phyloP scores from a whole-genome alignment of 2,797 vertebrate genomes.

The Decapterus maruadsi region DNA sequence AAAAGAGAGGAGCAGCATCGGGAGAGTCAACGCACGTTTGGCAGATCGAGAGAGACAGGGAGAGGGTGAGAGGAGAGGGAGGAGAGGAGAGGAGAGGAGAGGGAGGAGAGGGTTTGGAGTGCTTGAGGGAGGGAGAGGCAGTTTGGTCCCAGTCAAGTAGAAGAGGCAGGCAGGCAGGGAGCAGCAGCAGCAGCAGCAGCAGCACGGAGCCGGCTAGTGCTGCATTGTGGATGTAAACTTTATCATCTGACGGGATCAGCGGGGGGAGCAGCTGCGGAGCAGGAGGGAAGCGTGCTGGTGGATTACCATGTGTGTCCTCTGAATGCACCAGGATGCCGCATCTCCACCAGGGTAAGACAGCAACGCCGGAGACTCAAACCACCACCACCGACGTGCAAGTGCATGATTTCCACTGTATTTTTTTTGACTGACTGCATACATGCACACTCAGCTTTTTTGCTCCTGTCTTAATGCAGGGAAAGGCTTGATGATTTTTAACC shows the following conservation, averaged over 20 bases:
- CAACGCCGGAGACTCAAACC: too few relatives aligned
- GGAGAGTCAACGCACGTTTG: conserved; percentile 58
- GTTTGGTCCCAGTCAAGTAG: conserved; percentile 43
- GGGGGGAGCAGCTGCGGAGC: conserved; percentile 67
- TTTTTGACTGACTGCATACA: not conserved
- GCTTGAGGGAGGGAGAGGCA: conserved; percentile 36
- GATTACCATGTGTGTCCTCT: conserved; percentile 81
- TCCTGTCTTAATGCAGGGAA: not conserved
- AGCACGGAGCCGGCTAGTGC: conserved; percentile 35
- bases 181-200: not conserved
- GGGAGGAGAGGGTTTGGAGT: not conserved
- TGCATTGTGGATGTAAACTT: conserved; percentile 87
- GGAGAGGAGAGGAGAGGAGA: conserved; percentile 25
- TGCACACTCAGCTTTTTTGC: conserved; percentile 17
- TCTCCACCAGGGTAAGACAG: conserved; percentile 85
- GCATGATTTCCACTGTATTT: not conserved
- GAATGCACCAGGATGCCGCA: conserved; percentile 86
- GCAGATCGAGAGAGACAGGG: conserved; percentile 57
- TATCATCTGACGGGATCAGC: conserved; percentile 72
- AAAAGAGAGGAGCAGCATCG: conserved; percentile 26
- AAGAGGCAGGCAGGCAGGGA: conserved; percentile 7
- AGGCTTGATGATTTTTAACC: not conserved
- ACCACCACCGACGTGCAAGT: not conserved
- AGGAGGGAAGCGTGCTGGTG: conserved; percentile 64
- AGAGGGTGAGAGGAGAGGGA: conserved; percentile 22